Conservation (phyloP, 2,888 invertebrate genomes). For the Cremastinae sp. region DNA sequence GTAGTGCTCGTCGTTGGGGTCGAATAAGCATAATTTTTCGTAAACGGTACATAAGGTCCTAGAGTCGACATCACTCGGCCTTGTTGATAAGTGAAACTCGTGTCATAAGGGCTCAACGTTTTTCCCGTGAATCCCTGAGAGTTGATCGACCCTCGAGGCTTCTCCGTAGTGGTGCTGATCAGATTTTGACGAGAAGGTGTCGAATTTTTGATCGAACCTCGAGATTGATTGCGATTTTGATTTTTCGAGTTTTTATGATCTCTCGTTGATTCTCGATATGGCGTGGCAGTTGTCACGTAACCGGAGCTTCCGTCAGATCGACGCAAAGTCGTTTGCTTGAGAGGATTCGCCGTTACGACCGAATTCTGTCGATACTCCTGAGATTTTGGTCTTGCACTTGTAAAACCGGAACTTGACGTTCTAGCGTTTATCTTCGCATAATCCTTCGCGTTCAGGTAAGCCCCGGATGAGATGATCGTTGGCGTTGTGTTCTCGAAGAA, state of each 20-base stretch:
- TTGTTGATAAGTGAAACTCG: conserved; percentile 74
- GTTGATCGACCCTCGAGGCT: conserved; percentile 31
- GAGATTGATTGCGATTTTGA: conserved; percentile 43
- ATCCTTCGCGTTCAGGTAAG: conserved; percentile 49
- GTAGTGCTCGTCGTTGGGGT: conserved; percentile 67
- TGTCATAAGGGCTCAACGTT: conserved; percentile 73
- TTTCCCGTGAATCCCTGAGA: conserved; percentile 57
- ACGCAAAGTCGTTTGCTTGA: conserved; percentile 29
- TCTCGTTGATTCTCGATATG: conserved; percentile 39
- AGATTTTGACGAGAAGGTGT: conserved; percentile 66
- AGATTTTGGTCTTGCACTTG: conserved; percentile 46
- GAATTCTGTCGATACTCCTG: conserved; percentile 48
- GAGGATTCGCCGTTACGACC: conserved; percentile 42
- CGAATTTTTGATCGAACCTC: conserved; percentile 61
- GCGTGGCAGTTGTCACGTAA: conserved; percentile 36
- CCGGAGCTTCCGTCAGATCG: conserved; percentile 30
- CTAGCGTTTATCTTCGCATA: conserved; percentile 28
- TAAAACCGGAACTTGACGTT: conserved; percentile 35
- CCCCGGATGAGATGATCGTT: conserved; percentile 53
- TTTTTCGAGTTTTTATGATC: conserved; percentile 46
- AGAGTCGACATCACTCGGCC: conserved; percentile 74
- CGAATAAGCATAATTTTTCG: conserved; percentile 74
- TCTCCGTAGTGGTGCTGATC: conserved; percentile 72
- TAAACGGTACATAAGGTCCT: conserved; percentile 77
- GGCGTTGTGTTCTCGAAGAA: conserved; percentile 59